Evolutionary conservation across 2,888 invertebrate species (phyloP), one percentile per base, ranked within the genome.

Genomic region (Emesis furor): DNA sequence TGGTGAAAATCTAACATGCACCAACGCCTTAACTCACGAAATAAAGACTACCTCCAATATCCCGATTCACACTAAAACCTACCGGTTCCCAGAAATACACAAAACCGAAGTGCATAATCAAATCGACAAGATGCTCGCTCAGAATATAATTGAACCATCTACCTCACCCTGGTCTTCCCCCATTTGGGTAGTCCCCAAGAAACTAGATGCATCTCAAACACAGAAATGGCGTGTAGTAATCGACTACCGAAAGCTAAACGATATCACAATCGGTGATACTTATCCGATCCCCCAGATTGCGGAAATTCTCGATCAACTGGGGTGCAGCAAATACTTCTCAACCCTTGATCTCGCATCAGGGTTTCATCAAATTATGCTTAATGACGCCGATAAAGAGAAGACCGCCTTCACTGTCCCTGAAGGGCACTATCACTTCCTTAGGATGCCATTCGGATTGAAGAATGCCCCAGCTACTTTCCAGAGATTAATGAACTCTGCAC

Each of bases 201-300:
- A 91, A 55, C 4, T 73, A 0, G 89, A 90, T 55, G 84, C 89
- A 1, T 86, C 86, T 1, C 84, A 85, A 0, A 67, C 81, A 46
- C 51, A 37, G 4, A 90, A 91, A 81, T 90, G 87, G 88, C 72
- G 89, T 4, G 65, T 91, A 3, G 90, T 81, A 8, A 81, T 84
- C 0, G 81, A 84, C 51, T 90, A 88, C 39, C 17, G 90, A 0
- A 85, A 86, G 32, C 69, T 90, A 0, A 91, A 90, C 51, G 86
- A 90, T 17, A 78, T 88, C 2, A 89, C 86, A 7, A 80, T 89
- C 2, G 87, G 85, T 2, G 89, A 90, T 4, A 51, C 81, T 10
- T 88, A 90, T 59, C 90, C 89, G 0, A 84, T 91, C 7, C 89
- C 89, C 0, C 75, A 89, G 10, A 91, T 90, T 0, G 67, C 74